Evolutionary conservation across 2,113 vertebrate species (phyloP), one percentile per base, ranked within the genome.

Genomic region (Daubentonia madagascariensis): DNA sequence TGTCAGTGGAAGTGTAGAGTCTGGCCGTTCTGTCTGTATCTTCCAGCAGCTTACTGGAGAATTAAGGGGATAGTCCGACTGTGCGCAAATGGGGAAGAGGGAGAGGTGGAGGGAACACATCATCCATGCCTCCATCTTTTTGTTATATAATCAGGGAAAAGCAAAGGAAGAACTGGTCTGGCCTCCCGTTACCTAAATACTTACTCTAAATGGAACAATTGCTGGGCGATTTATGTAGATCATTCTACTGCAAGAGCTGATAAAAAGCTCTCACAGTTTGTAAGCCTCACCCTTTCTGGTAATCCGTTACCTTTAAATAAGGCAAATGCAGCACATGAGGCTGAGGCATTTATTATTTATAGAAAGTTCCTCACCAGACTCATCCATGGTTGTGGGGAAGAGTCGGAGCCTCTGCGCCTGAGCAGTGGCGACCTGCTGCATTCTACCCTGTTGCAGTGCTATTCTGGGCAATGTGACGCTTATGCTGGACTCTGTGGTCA

Each of bases 1-100:
- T 98, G 94, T 96, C 96, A 96, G 11, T 80, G 70, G 22, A 80
- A 88, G 35, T 48, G 45, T 37, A 65, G 78, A 59, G 68, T 52
- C 57, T 96, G 65, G 73, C 11, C 5, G n/a, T 63, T 93, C 83
- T 68, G 43, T 63, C 52, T n/a, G 68, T n/a, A 8, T 68, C 54
- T 91, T 83, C 68, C 45, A 13, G 75, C 18, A 30, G 52, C 59
- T 59, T 89, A 57, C 17, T 84, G 68, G 72, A 94, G 50, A 85
- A 59, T 0, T 54, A 57, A 75, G 10, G 28, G 45, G 91, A 73
- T 10, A 70, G 54, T 22, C 37, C 35, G 22, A 28, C 6, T 35
- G 8, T 17, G 12, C 68, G 6, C 37, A 79, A 43, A 40, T 3
- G 2, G 5, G 37, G 13, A 52, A 8, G 2, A 3, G 20, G 3